Evolutionary conservation across 2,797 vertebrate genomes (phyloP), one percentile per base, ranked within the genome.

Genomic region (Oreochromis grahami): DNA sequence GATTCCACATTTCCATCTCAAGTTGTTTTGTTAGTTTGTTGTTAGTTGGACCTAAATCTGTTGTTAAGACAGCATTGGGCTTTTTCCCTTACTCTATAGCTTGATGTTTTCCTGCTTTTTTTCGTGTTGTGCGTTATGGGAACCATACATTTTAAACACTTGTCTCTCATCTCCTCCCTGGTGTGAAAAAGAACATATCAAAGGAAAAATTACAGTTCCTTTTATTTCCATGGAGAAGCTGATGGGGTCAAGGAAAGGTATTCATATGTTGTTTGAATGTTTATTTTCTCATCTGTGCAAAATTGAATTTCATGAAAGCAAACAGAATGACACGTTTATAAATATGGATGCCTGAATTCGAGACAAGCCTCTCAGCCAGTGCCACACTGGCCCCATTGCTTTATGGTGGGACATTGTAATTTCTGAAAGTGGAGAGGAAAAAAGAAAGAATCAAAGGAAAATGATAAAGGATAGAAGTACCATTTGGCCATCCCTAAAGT

Each of bases 291-390:
- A 88, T 88, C 87, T 84, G 81, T 88, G 86, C 86, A 93, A 93
- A 94, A 94, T 92, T 84, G 84, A 93, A 94, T 94, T 91, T 88
- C 87, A 90, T 92, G 88, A 95, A 94, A 93, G 93, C 89, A 93
- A 95, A 93, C 92, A 88, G 88, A 94, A 90, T 89, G 90, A 91
- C 91, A 90, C 90, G 89, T 93, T 93, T 91, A 92, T 94, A 94
- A 93, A 95, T 94, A 92, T 94, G 90, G 85, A 91, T 94, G 86
- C 26, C 63, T 91, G 83, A 92, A 88, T 91, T 90, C 85, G 90
- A 89, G 90, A 91, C 88, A 78, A 81, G 89, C 84, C 65, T 86
- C 91, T 87, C 84, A 82, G 87, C 82, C 86, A 77, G 85, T 85
- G 86, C 80, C 87, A 85, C 55, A 76, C 78, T 90, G 90, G 87